Evolutionary conservation across 2,797 vertebrate genomes (phyloP).

Genomic region (Catamblyrhynchus diadema): DNA sequence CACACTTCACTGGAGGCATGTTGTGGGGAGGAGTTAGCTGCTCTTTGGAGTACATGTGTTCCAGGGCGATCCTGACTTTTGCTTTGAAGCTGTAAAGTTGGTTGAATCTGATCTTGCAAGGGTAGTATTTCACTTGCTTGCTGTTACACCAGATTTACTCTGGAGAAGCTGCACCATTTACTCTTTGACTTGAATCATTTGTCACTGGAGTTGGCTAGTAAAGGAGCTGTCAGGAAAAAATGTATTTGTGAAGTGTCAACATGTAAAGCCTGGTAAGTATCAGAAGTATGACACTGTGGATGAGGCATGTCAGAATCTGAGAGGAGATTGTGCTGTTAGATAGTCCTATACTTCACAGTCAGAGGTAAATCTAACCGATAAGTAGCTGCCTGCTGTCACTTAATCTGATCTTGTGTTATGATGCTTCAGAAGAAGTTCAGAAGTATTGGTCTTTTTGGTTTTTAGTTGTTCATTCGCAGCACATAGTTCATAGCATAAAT

Average conservation of each 20-base stretch:
- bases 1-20: fast-evolving
- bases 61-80: not conserved
- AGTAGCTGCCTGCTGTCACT: not conserved
- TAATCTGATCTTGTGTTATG: not conserved
- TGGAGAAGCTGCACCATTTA: not conserved
- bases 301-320: slow-evolving; percentile 4
- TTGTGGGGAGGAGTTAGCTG: not conserved
- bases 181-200: not conserved
- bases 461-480: not conserved
- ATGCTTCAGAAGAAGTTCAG: not conserved
- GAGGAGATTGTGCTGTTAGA: not conserved
- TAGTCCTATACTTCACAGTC: not conserved
- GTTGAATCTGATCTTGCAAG: not conserved
- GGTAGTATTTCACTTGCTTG: not conserved
- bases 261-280: slow-evolving; percentile 11
- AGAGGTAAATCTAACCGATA: not conserved
- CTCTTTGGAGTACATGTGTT: fast-evolving
- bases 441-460: not conserved
- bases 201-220: not conserved
- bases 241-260: slow-evolving; percentile 1
- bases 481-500: not conserved
- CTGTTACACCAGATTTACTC: not conserved
- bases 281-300: not conserved
- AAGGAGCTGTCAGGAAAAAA: slow-evolving; percentile 10
- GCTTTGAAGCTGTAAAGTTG: not conserved